Percentiles rank a stretch among this genome's conserved stretches.
These are phyloP conservation scores for Spermophilus dauricus DNA, from an alignment of 2,113 vertebrate species.

Conservation along the genomic window DNA sequence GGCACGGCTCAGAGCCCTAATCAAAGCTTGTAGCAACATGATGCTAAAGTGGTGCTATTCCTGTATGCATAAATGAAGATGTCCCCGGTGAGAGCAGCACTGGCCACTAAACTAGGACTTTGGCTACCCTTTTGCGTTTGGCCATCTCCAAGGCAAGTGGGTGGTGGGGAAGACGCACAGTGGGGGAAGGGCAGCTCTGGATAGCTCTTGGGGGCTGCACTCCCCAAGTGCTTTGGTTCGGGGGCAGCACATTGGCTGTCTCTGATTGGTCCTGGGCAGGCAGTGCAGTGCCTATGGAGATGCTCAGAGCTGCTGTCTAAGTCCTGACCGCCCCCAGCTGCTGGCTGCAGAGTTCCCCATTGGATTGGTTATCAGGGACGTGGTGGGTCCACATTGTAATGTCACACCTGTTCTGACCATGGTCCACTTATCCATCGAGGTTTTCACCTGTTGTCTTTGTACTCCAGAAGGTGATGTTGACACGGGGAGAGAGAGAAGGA, in stretches of 20 bases:
- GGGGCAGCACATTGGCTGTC: accelerated
- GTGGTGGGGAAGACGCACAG: too few relatives aligned
- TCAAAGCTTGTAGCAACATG: too few relatives aligned
- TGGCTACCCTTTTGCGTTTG: accelerated
- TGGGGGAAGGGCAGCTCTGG: accelerated
- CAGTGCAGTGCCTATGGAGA: background rate
- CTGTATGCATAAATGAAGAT: background rate
- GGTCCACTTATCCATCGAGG: too few relatives aligned
- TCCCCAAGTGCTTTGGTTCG: accelerated
- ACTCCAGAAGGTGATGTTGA: background rate
- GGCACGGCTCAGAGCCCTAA: background rate
- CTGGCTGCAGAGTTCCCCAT: accelerated
- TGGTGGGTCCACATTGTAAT: accelerated
- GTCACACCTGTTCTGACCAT: accelerated
- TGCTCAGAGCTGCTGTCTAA: too few relatives aligned
- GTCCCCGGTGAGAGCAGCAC: background rate
- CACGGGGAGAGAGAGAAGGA: accelerated
- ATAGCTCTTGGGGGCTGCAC: accelerated
- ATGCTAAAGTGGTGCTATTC: too few relatives aligned
- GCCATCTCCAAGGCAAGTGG: too few relatives aligned
- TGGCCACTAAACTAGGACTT: too few relatives aligned
- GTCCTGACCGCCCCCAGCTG: background rate
- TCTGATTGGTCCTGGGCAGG: background rate
- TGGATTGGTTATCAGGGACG: background rate
- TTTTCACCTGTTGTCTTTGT: too few relatives aligned